Percentiles rank a stretch among this genome's conserved stretches.
Conservation (phyloP, 1,140 invertebrate genomes). For the Nebria ingens region DNA sequence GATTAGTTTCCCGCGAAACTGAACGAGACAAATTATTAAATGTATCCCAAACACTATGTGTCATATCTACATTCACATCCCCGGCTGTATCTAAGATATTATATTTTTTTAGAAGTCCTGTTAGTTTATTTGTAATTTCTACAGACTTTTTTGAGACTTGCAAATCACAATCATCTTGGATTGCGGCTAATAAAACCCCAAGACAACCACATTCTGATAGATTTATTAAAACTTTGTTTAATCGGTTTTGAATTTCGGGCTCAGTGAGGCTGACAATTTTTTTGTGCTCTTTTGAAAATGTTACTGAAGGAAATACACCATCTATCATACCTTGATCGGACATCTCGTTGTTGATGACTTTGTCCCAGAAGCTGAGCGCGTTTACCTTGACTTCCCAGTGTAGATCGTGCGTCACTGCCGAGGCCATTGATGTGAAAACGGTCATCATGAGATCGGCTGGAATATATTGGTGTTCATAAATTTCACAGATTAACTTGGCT, state of each 20-base stretch:
- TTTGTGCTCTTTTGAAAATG: slow-evolving; percentile 63
- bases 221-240: slow-evolving; percentile 49
- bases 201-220: slow-evolving; percentile 46
- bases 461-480: slow-evolving; percentile 54
- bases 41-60: slow-evolving; percentile 33
- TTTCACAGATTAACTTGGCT: slow-evolving; percentile 48
- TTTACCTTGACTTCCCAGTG: slow-evolving; percentile 70
- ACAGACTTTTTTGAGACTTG: slow-evolving; percentile 53
- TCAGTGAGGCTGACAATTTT: slow-evolving; percentile 64
- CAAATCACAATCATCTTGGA: slow-evolving; percentile 59
- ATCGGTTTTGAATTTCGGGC: slow-evolving; percentile 50
- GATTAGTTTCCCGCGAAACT: slow-evolving; percentile 21
- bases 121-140: slow-evolving; percentile 43
- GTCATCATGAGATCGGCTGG: slow-evolving; percentile 32
- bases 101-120: slow-evolving; percentile 45
- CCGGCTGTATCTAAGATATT: slow-evolving; percentile 31
- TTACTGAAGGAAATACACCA: slow-evolving; percentile 60
- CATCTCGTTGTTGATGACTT: slow-evolving; percentile 51
- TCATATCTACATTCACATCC: slow-evolving; percentile 28
- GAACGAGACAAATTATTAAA: slow-evolving; percentile 27
- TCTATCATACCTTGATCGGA: slow-evolving; percentile 69
- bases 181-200: slow-evolving; percentile 49
- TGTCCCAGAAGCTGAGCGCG: slow-evolving; percentile 58
- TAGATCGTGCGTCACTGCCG: slow-evolving; percentile 54
- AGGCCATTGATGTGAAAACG: slow-evolving; percentile 47